Base-by-base conservation (phyloP, 2,888 invertebrate species). In the Neocrepidodera transversa region DNA sequence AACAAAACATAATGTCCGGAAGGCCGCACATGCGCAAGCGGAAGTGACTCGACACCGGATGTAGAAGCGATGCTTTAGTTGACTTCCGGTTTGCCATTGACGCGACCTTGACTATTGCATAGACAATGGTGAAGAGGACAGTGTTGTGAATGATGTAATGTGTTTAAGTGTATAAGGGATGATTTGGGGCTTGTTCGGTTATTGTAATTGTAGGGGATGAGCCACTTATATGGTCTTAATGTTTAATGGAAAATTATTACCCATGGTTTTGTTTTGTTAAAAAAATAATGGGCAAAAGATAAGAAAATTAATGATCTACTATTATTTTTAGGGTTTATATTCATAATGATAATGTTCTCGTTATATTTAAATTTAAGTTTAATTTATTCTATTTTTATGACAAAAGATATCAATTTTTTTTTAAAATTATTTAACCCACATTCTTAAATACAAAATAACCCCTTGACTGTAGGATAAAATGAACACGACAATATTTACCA, bases 1-100 rank as follows among this genome's bases (percentile, higher is more conserved):
- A 60, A 57, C 58, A 60, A 54, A 74, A 73, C 69, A 72, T 71
- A 73, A 76, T 42, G 76, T 75, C 69, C 71, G 76, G 76, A 77
- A 74, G 68, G 62, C 55, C 52, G 66, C 68, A 71, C 74, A 74
- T 71, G 71, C 71, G 73, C 63, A 38, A 54, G 53, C 66, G 67
- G 67, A 66, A 62, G 62, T 55, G 53, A 62, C 58, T 57, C 60
- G 52, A 55, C 50, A 63, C 60, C 69, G 71, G 71, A 71, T 64
- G 65, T 57, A 42, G 54, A 63, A 56, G 64, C 65, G 65, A 65
- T 67, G n/a, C 68, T 67, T 63, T 55, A 40, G 10, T 26, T 38
- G 16, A 35, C 60, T 52, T 60, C 60, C 59, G 53, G 50, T 38
- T 53, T 18, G 35, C 42, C 50, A 60, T 60, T 60, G 47, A 26